Percentiles rank a stretch among this genome's conserved stretches.
phyloP scores from a whole-genome alignment of 2,113 vertebrate genomes.

The Centropus bengalensis region DNA sequence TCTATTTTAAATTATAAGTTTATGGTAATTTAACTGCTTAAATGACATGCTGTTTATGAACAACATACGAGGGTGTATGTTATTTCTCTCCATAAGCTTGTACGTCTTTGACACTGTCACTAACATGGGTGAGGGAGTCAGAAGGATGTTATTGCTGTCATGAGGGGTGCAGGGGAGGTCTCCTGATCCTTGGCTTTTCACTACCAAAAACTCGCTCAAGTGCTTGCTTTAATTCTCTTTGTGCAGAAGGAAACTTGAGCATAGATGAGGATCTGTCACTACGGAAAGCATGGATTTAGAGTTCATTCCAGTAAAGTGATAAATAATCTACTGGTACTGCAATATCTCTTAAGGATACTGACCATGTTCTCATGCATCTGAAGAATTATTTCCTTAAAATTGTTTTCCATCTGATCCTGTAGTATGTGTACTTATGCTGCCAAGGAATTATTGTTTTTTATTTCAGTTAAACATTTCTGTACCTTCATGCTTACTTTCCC shows the following conservation, averaged over 20 bases:
- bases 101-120: not conserved
- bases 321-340: not conserved
- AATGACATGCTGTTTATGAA: not conserved
- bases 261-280: not conserved
- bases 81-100: not conserved
- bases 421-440: not conserved
- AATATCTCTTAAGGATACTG: not conserved
- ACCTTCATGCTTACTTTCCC: not conserved
- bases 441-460: not conserved
- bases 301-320: not conserved
- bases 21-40: not conserved
- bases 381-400: not conserved
- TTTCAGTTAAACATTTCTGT: not conserved
- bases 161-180: not conserved
- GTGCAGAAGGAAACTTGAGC: not conserved
- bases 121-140: fast-evolving
- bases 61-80: fast-evolving
- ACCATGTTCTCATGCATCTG: not conserved
- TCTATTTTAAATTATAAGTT: not conserved
- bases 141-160: not conserved
- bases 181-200: not conserved
- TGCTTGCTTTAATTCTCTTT: not conserved
- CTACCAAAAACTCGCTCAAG: not conserved
- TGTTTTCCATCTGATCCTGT: not conserved
- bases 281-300: not conserved